Evolutionary conservation across 2,888 invertebrate species (phyloP), one percentile per base, ranked within the genome.

Genomic region (Graphium colonna): DNA sequence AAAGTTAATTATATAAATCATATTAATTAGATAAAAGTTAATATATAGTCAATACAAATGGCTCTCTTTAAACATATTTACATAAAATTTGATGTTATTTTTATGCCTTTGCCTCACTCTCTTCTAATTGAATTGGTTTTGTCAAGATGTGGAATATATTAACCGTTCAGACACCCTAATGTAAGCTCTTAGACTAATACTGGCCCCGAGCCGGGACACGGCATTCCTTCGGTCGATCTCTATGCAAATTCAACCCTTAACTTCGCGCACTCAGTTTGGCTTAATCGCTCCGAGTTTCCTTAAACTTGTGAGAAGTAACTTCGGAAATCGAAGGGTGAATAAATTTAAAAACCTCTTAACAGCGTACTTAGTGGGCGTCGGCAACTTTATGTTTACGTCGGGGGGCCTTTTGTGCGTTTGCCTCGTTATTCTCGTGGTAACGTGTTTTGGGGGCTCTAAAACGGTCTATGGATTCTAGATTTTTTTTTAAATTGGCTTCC

Each of bases 181-280:
- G 39, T 53, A 48, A 53, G 47, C 48, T 54, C 40, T 45, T 41
- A 39, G 26, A 50, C 49, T 26, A 45, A 50, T 45, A 49, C 15
- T 17, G 44, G 40, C 7, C 28, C 18, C 12, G 33, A 49, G 49
- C 44, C 38, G 55, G 47, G 47, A 58, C 55, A 53, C 59, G 58
- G 71, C 69, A 70, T 61, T 60, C 58, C 59, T 57, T 53, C 51
- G 59, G 66, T 68, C 73, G 76, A 75, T 74, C 79, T 77, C 78
- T 85, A 88, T 87, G 86, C 74, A 79, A 87, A 88, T 86, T 64
- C 69, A 84, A 84, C 84, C 85, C 85, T 82, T 85, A 86, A 84
- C 81, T 83, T 79, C 67, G 69, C 72, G 75, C 75, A 77, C 78
- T 77, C 73, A 71, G 75, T 71, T 73, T 75, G 74, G 71, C 79